Evolutionary conservation across 35 echinoderm and acorn worm genomes (phyloP), one percentile per base, ranked within the genome.

Genomic region (Diadema setosum): DNA sequence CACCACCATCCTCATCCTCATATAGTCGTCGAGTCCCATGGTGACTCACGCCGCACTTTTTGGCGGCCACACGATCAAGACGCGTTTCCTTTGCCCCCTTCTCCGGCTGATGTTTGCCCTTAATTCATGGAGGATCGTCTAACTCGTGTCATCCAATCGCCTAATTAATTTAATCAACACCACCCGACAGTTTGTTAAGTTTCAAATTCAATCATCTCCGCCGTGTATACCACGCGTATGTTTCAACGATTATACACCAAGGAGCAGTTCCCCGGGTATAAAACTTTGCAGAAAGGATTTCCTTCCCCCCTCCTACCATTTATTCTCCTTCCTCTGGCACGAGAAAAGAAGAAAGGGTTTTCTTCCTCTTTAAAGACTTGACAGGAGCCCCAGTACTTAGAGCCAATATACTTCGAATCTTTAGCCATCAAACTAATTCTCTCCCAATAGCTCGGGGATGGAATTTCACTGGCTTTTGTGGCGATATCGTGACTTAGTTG

Each of bases 141-240:
- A 67, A 34, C 63, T 67, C 63, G 20, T 67, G 63, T 67, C 63
- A 67, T 67, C 30, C 63, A 67, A 67, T 67, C 63, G 30, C 63
- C 27, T 67, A 67, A 67, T 67, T 67, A 67, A 67, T 67, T 67
- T 67, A 67, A 67, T 67, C 63, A 67, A 67, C 63, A 67, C 63
- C 63, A 67, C 21, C 37, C 37, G 63, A 34, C 63, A 34, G 63
- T 34, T 33, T 67, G 27, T 34, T 67, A 67, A 67, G 63, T 67
- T 67, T 67, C 30, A 67, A 67, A 34, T 67, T 67, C 63, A 67
- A 67, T 67, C 30, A 67, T 67, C 37, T 34, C 12, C 37, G 30
- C 63, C 63, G 27, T 33, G 7, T 67, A 67, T 16, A 34, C 27
- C 63, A 34, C 63, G 63, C 37, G 27, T 33, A 67, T 67, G 12